phyloP scores from a whole-genome alignment of 92 coral and sea anemone genomes.

The Metridium senile region DNA sequence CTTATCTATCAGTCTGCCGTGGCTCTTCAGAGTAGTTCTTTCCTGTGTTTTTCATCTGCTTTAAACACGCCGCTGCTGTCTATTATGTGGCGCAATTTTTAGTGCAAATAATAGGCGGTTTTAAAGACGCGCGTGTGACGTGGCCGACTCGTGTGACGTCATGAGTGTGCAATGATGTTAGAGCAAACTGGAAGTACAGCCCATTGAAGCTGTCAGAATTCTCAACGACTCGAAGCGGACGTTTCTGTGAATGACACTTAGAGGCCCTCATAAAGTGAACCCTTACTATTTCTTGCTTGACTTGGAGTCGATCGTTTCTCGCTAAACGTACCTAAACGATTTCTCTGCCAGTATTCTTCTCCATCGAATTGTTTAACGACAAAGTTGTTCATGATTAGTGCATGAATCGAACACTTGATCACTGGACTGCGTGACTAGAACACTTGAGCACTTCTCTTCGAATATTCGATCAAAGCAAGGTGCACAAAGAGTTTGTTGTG shows the following conservation, averaged over 20 bases:
- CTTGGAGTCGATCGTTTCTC: conserved; percentile 11
- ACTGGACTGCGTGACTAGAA: conserved; percentile 8
- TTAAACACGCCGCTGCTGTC: background rate
- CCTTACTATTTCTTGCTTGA: background rate
- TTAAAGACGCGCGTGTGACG: background rate
- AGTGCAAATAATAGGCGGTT: background rate
- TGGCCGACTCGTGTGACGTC: conserved; percentile 15
- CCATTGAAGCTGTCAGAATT: conserved; percentile 25
- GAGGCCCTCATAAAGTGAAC: conserved; percentile 5
- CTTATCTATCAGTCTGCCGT: background rate
- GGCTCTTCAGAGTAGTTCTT: background rate
- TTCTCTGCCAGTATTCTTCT: background rate
- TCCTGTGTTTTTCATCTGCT: conserved; percentile 3
- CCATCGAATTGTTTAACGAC: background rate
- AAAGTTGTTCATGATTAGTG: too few relatives aligned
- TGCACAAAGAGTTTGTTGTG: background rate
- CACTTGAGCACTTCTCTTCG: background rate
- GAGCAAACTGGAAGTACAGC: conserved; percentile 16
- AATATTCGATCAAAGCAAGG: background rate
- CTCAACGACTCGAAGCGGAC: conserved; percentile 27
- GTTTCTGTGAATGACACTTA: conserved; percentile 19
- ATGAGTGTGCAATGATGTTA: conserved; percentile 5
- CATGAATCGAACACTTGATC: background rate
- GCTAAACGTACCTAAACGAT: background rate
- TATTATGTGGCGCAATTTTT: background rate